Evolutionary conservation across 2,888 invertebrate genomes (phyloP).

Genomic region (Rambutsinella grinnellia): DNA sequence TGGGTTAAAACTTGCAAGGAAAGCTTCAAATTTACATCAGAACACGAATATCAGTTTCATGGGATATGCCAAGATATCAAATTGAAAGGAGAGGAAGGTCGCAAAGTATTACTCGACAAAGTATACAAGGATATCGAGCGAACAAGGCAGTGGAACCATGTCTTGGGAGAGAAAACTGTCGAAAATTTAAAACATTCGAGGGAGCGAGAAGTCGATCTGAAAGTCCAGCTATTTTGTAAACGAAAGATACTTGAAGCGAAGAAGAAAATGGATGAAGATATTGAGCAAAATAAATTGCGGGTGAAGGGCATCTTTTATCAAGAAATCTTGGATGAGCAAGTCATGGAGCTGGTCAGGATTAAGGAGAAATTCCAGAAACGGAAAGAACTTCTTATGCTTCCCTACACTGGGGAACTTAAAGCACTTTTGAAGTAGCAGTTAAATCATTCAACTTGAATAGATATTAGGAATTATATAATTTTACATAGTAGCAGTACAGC

Average conservation of each 20-base stretch:
- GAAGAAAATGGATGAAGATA: conserved; percentile 20
- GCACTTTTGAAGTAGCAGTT: too few species aligned
- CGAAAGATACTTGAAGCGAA: conserved; percentile 23
- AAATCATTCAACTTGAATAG: too few species aligned
- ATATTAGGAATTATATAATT: too few species aligned
- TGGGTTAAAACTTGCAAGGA: conserved; percentile 9
- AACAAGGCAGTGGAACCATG: conserved; percentile 28
- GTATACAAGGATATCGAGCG: conserved; percentile 22
- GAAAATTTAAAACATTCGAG: conserved; percentile 7
- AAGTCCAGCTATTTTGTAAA: conserved; percentile 16
- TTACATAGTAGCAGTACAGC: too few species aligned
- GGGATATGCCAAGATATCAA: conserved; percentile 19
- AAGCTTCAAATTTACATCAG: conserved; percentile 8
- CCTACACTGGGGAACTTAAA: conserved; percentile 28
- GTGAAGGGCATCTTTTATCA: conserved; percentile 14
- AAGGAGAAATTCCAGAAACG: conserved; percentile 21
- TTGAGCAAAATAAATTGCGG: conserved; percentile 7
- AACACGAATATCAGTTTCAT: background rate
- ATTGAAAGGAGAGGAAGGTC: conserved; percentile 24
- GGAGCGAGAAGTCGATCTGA: conserved; percentile 10
- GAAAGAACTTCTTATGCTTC: conserved; percentile 27
- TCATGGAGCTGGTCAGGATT: conserved; percentile 24
- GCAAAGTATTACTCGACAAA: conserved; percentile 14
- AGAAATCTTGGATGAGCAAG: conserved; percentile 31
- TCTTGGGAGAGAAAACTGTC: conserved; percentile 25